Base-by-base conservation (phyloP, 2,888 invertebrate species). In the Agonopterix heracliana region DNA sequence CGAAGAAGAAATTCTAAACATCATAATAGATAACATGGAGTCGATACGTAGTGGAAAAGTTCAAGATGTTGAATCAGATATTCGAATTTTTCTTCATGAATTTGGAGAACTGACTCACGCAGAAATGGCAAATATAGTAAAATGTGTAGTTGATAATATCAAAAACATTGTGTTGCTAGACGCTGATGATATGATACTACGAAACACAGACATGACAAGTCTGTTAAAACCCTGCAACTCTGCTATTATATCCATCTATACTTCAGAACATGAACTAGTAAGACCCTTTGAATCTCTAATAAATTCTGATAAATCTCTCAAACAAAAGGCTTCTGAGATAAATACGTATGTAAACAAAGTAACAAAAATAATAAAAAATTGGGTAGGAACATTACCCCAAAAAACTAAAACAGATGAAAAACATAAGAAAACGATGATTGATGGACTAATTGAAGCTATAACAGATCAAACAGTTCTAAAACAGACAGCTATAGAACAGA, bases 371-470 rank as follows among this genome's bases (percentile, higher is more conserved):
- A 58, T 78, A 11, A 60, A 57, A 53, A 46, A 50, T 44, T 78
- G 78, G 78, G 63, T 74, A 50, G 55, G 66, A n/a, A 65, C 59
- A 8, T 55, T 74, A 42, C 75, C 26, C 26, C 76, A 7, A 61
- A 57, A 49, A 55, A 57, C 12, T 68, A 60, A 40, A 50, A 61
- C 69, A 11, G 65, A 75, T n/a, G 50, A 57, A 17, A 53, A 57
- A 7, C 75, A 60, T 34, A 75, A 71, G 54, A 63, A 74, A 47
- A 64, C 61, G 5, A 60, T 71, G 2, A 64, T 74, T 1, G 54
- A 60, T 42, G 74, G 78, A 53, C 62, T 78, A 52, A 68, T 74
- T 13, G 68, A 67, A 7, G 69, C 71, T 7, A 57, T 78, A n/a
- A 61, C 66, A 53, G 75, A 74, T 48, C 59, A 66, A 49, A 52